phyloP scores from a whole-genome alignment of 2,797 vertebrate species.

The Dromococcyx pavoninus region DNA sequence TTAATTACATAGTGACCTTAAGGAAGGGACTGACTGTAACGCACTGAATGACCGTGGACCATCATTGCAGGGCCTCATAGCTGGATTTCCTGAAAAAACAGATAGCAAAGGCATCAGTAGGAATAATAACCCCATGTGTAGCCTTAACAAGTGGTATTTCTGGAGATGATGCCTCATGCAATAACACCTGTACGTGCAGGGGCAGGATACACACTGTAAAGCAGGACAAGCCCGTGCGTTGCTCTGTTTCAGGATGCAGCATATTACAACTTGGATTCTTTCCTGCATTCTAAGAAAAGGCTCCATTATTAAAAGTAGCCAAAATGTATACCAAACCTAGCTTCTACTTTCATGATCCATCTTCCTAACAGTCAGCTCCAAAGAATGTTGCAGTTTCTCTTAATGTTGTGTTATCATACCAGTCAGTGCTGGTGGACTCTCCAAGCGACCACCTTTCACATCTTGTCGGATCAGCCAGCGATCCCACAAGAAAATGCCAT shows the following conservation, averaged over 20 bases:
- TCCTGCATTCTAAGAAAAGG: background rate
- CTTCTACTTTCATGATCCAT: background rate
- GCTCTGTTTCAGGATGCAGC: background rate
- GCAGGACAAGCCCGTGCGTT: background rate
- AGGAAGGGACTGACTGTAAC: background rate
- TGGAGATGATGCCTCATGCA: background rate
- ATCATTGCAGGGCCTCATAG: background rate
- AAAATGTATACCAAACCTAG: background rate
- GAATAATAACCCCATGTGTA: background rate
- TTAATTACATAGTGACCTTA: background rate
- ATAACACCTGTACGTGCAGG: background rate
- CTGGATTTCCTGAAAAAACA: background rate
- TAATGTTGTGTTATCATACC: background rate
- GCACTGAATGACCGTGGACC: background rate
- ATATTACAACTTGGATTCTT: background rate
- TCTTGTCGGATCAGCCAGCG: constrained; percentile 59
- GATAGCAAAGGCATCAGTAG: background rate
- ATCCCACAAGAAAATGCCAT: constrained; percentile 58
- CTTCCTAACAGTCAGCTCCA: background rate
- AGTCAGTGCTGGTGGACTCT: constrained; percentile 33
- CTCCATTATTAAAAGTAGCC: background rate
- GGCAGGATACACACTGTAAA: background rate
- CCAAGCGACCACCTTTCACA: constrained; percentile 24
- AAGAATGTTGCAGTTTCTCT: background rate
- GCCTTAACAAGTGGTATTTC: background rate